Evolutionary conservation across 2,797 vertebrate genomes (phyloP), one percentile per base, ranked within the genome.

Genomic region (Spinus pinus): DNA sequence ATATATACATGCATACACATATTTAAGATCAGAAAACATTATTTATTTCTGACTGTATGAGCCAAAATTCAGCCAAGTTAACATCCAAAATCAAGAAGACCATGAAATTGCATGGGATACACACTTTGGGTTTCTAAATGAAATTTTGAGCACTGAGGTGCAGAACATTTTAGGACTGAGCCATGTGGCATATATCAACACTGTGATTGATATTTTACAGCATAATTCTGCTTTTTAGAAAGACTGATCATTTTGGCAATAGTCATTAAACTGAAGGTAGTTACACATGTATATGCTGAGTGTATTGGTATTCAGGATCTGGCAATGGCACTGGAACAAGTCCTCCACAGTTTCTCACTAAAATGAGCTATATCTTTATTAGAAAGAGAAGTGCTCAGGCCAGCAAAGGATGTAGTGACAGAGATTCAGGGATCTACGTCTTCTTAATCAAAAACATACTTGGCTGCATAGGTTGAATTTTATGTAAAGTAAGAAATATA

Each of bases 1-100:
- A 39, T 16, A 9, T 19, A 2, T 11, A 16, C 7, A 16, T 4
- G 7, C 0, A 30, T 8, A 44, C 7, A 41, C 24, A 18, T 8
- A 20, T 7, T 1, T 58, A 49, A 71, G 58, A 60, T 3, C 27
- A 72, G 23, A 80, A 65, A 22, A 3, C 2, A 6, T 65, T 69
- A 14, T 31, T 82, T 62, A 11, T 81, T 77, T 53, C 28, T n/a
- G 35, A 46, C 1, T 33, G 1, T 11, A 31, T 44, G 22, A 62
- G 37, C 35, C 19, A 42, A 69, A 83, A 83, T 46, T 70, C 17
- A 80, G 4, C 33, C 65, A 78, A 75, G 18, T 46, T 47, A 42
- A 44, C 17, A 39, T 31, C 67, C 6, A 49, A 79, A 84, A 78
- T 67, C 37, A 78, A 81, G 61, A 86, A 49, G 12, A 21, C 44